Percentiles rank a stretch among this genome's conserved stretches.
These are phyloP conservation scores for Drosophila saltans DNA, from an alignment of 1,140 invertebrate genomes.

Conservation along the genomic window DNA sequence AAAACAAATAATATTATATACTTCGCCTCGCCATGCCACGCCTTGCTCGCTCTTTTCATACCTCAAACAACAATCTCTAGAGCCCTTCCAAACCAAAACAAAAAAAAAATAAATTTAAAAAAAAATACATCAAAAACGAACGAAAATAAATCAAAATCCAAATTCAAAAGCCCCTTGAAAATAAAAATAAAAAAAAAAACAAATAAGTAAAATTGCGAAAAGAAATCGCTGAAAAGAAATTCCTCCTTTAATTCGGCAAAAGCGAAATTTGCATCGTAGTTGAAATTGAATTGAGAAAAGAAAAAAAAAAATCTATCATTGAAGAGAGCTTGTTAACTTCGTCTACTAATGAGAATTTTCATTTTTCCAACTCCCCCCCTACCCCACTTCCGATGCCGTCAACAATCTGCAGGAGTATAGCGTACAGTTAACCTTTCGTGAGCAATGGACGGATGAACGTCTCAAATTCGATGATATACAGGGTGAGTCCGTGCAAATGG, in stretches of 20 bases:
- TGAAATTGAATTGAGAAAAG: constrained; percentile 60
- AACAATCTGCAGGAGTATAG: constrained; percentile 92
- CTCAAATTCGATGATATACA: constrained; percentile 94
- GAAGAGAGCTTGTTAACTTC: constrained; percentile 42
- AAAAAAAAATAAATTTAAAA: constrained; percentile 29
- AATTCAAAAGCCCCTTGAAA: constrained; percentile 62
- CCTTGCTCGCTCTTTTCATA: constrained; percentile 72
- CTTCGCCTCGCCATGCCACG: constrained; percentile 56
- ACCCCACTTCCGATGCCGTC: constrained; percentile 52
- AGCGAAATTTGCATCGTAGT: constrained; percentile 76
- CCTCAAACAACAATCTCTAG: constrained; percentile 39
- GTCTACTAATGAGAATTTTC: constrained; percentile 58
- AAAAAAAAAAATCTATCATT: constrained; percentile 36
- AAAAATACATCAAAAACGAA: constrained; percentile 51
- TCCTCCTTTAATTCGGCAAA: constrained; percentile 50
- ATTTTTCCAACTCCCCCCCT: constrained; percentile 32
- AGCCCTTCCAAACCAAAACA: constrained; percentile 1
- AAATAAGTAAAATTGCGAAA: constrained; percentile 20
- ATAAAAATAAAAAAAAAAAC: constrained; percentile 43
- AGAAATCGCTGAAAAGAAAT: constrained; percentile 38
- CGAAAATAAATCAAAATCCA: constrained; percentile 57
- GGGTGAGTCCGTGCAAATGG: constrained; percentile 84
- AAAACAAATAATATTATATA: constrained; percentile 50
- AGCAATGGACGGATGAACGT: constrained; percentile 97
- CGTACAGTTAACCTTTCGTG: constrained; percentile 97